These are phyloP conservation scores for Stomorhina lunata DNA, from an alignment of 2,888 invertebrate genomes.

Conservation along the genomic window DNA sequence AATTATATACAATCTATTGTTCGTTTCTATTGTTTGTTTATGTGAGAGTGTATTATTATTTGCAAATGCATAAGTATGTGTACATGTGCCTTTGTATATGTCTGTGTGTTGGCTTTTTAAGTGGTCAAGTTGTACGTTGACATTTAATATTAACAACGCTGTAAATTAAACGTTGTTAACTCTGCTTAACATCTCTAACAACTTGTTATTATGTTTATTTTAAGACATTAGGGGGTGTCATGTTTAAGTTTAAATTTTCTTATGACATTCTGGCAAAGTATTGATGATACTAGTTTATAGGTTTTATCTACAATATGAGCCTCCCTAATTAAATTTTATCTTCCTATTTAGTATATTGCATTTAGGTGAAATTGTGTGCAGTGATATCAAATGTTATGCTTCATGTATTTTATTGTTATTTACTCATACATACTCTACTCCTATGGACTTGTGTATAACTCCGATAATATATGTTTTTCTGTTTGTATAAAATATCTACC, in stretches of 20 bases:
- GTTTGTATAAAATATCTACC: not conserved
- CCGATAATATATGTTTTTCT: conserved; percentile 5
- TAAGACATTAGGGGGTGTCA: not conserved
- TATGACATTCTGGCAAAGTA: not conserved
- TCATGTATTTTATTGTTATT: conserved; percentile 59
- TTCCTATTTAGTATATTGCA: conserved; percentile 14
- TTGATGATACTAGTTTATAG: no score
- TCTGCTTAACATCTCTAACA: conserved; percentile 59
- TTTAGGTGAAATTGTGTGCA: conserved; percentile 58
- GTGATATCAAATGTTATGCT: conserved; percentile 57
- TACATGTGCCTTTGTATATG: conserved; percentile 7
- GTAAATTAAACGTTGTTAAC: conserved; percentile 65
- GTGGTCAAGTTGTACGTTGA: conserved; percentile 59
- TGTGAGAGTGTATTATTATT: conserved; percentile 5
- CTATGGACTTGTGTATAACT: not conserved
- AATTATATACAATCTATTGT: conserved; percentile 44
- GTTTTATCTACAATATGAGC: no score
- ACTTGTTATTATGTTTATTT: not conserved
- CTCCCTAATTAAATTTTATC: not conserved
- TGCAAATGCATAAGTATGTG: no score
- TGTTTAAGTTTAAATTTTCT: not conserved
- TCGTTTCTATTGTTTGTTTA: not conserved
- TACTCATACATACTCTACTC: conserved; percentile 11
- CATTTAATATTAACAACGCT: conserved; percentile 66
- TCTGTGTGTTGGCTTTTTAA: conserved; percentile 24